Evolutionary conservation across 2,797 vertebrate genomes (phyloP).

Genomic region (Podarcis lilfordi): DNA sequence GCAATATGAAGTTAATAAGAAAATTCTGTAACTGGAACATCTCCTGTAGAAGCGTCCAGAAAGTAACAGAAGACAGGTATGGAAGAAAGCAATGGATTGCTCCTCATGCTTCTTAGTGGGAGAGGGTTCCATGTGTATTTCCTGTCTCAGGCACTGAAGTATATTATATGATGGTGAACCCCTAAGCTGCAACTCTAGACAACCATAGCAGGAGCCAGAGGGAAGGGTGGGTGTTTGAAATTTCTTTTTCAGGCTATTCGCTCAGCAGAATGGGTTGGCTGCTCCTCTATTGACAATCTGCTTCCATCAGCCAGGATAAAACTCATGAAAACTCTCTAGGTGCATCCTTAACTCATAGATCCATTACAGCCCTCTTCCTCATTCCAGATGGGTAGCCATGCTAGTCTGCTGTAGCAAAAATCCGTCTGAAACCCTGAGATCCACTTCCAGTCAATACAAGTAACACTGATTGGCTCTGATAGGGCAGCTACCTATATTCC

Average conservation of each 20-base stretch:
- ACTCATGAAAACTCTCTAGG: neutral
- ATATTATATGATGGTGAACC: neutral
- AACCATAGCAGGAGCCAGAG: too few relatives aligned
- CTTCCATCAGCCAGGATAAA: neutral
- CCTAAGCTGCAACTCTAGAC: neutral
- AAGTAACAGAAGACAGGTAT: neutral
- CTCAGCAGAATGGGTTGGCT: neutral
- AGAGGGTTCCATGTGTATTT: neutral
- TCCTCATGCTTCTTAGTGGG: neutral
- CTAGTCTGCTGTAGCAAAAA: neutral
- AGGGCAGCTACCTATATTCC: too few relatives aligned
- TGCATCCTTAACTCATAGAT: neutral
- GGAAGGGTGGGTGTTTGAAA: too few relatives aligned
- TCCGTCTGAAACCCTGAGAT: too few relatives aligned
- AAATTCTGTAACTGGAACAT: too few relatives aligned
- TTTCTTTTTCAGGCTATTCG: too few relatives aligned
- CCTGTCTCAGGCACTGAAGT: neutral
- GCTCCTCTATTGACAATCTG: neutral
- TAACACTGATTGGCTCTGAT: too few relatives aligned
- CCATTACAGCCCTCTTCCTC: too few relatives aligned
- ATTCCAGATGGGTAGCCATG: neutral
- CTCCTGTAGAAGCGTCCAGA: neutral
- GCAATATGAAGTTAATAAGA: neutral
- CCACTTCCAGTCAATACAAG: too few relatives aligned
- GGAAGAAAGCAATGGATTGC: neutral